Evolutionary conservation across 2,113 vertebrate genomes (phyloP).

Genomic region (Oceanodroma tethys): DNA sequence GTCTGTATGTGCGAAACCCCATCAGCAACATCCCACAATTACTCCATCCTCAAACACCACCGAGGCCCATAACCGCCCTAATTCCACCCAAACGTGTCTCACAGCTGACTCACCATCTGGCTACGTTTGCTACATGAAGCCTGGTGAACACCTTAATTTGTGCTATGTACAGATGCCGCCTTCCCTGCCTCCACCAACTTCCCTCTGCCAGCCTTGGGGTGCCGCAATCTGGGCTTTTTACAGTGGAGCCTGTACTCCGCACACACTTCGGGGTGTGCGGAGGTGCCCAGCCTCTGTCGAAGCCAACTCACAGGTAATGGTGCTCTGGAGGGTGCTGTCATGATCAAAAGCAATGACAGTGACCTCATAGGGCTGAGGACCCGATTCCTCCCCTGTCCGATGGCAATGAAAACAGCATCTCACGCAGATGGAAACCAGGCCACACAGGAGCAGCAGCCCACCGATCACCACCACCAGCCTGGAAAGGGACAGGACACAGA

Average conservation of each 20-base stretch:
- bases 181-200: neutral
- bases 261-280: rapidly evolving
- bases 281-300: neutral
- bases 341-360: constrained; percentile 81
- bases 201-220: neutral
- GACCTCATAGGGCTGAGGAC: constrained; percentile 71
- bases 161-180: rapidly evolving
- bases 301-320: constrained; percentile 77
- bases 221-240: neutral
- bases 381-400: constrained; percentile 22
- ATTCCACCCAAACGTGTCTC: neutral
- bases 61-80: neutral
- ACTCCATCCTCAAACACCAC: neutral
- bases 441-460: constrained; percentile 71
- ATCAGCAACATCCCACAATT: neutral
- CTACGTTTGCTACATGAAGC: neutral
- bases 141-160: neutral
- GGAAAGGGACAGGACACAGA: neutral
- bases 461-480: constrained; percentile 73
- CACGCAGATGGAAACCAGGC: constrained; percentile 61
- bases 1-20: neutral
- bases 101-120: neutral
- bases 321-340: constrained; percentile 79
- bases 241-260: neutral
- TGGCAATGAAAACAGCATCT: constrained; percentile 69